phyloP scores from a whole-genome alignment of 2,888 invertebrate species.

The Heliconius hortense region DNA sequence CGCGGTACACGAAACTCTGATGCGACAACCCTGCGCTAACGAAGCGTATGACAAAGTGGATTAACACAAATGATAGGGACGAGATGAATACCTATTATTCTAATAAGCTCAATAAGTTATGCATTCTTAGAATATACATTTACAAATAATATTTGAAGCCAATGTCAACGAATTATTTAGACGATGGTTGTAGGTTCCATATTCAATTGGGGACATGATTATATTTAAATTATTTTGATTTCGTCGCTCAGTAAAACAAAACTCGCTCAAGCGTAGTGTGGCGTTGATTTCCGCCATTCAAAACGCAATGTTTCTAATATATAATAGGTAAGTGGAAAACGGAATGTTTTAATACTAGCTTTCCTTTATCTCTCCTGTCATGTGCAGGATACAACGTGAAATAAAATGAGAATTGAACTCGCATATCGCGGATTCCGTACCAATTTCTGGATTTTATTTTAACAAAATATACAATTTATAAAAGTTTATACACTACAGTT shows the following conservation, averaged over 20 bases:
- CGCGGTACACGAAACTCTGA: background rate
- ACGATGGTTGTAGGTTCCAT: too few species aligned
- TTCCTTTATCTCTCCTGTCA: background rate
- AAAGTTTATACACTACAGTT: too few species aligned
- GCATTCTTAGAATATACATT: background rate
- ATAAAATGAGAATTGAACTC: too few species aligned
- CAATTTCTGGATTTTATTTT: too few species aligned
- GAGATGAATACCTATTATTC: constrained; percentile 31
- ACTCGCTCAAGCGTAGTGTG: background rate
- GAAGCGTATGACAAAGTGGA: constrained; percentile 48
- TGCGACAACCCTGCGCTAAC: constrained; percentile 45
- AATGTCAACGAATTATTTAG: too few species aligned
- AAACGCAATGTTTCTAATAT: background rate
- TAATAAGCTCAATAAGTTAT: constrained; percentile 20
- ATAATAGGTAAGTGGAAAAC: background rate
- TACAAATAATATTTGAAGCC: too few species aligned
- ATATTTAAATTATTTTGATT: background rate
- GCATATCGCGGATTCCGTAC: too few species aligned
- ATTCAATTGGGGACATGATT: too few species aligned
- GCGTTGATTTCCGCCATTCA: background rate
- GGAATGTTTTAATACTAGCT: background rate
- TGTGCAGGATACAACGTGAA: background rate
- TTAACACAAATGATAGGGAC: constrained; percentile 45
- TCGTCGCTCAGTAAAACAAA: background rate
- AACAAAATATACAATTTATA: too few species aligned